phyloP scores from a whole-genome alignment of 2,797 vertebrate genomes.

The Sparus aurata region DNA sequence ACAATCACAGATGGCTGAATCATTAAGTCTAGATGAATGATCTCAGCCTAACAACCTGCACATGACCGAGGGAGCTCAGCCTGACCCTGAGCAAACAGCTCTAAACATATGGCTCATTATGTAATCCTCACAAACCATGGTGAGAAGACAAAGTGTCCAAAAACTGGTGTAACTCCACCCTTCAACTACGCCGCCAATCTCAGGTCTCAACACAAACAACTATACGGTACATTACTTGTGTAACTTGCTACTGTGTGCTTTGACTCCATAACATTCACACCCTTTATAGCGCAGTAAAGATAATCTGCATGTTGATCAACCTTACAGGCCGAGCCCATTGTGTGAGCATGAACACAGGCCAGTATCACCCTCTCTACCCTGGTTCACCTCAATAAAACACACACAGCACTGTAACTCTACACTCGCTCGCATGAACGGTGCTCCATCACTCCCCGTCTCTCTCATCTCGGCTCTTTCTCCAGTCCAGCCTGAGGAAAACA shows the following conservation, averaged over 20 bases:
- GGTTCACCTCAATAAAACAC: constrained; percentile 40
- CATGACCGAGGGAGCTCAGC: too few species aligned
- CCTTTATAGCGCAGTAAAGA: background rate
- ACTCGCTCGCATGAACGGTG: constrained; percentile 15
- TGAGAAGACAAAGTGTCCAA: background rate
- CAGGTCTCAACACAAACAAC: constrained; percentile 23
- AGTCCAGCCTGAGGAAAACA: constrained; percentile 46
- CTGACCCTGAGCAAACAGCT: constrained; percentile 13
- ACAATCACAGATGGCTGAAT: background rate
- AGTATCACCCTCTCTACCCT: constrained; percentile 18
- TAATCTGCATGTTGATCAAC: constrained; percentile 5
- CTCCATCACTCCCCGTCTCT: constrained; percentile 27
- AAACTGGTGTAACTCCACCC: background rate
- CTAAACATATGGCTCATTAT: constrained; percentile 28
- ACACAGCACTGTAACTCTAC: constrained; percentile 33
- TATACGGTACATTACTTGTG: background rate
- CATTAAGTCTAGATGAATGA: accelerated
- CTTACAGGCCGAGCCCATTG: constrained; percentile 7
- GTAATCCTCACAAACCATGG: constrained; percentile 7
- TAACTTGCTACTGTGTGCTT: constrained; percentile 10
- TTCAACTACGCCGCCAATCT: background rate
- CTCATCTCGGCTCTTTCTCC: background rate
- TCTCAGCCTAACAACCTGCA: background rate
- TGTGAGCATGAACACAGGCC: constrained; percentile 9
- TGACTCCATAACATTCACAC: background rate